Percentiles rank a stretch among this genome's conserved stretches.
Conservation (phyloP, 2,888 invertebrate genomes). For the Leucophenga maculata region DNA sequence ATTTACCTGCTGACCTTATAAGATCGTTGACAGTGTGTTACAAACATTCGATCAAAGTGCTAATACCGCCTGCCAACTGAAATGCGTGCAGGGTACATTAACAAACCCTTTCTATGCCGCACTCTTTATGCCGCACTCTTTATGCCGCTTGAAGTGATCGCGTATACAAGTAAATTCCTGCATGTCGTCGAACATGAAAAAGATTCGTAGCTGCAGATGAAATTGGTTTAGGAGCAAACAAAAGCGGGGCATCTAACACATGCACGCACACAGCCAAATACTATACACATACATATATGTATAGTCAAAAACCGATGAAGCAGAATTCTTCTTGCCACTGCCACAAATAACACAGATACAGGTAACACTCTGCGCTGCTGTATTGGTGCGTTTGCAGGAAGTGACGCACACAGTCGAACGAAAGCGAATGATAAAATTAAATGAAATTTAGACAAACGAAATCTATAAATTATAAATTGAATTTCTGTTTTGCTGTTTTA, state of each 20-base stretch:
- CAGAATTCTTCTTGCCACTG: no score
- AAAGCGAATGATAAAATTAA: conserved; percentile 55
- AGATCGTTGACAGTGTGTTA: no score
- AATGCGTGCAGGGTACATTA: no score
- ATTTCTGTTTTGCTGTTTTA: background rate
- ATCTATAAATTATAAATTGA: conserved; percentile 59
- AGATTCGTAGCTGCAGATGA: background rate
- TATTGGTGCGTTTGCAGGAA: background rate
- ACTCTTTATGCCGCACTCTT: no score
- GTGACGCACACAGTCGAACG: background rate
- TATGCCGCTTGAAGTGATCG: background rate
- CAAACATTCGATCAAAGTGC: no score
- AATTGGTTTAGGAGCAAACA: background rate
- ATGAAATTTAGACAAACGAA: conserved; percentile 64
- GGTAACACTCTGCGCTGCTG: conserved; percentile 26
- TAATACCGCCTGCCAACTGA: no score
- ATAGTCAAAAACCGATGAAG: no score
- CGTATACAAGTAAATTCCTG: background rate
- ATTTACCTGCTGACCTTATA: no score
- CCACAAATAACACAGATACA: no score
- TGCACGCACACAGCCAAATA: conserved; percentile 40
- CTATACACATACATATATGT: background rate
- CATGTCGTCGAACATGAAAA: conserved; percentile 19
- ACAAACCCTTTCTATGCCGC: no score
- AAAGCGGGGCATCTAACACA: background rate